Evolutionary conservation across 2,888 invertebrate species (phyloP), one percentile per base, ranked within the genome.

Genomic region (Nymphalis polychloros): DNA sequence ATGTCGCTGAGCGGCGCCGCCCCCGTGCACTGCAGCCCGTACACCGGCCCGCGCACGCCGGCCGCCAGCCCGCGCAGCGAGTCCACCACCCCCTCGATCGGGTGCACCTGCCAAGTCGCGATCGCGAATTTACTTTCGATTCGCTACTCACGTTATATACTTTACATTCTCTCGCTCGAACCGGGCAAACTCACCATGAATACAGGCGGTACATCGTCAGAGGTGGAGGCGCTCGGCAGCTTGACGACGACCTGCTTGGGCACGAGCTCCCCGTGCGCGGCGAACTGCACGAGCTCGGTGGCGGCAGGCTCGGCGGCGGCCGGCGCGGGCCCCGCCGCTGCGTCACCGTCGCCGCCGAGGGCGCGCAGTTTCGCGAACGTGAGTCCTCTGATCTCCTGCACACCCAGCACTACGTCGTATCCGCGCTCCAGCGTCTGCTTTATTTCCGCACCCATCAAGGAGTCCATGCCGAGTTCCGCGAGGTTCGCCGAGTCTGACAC

Each of bases 361-460:
- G 95, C 94, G 53, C 94, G 93, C 63, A 98, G 93, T 77, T 95
- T 94, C 35, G 94, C 95, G 80, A 98, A 96, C 0, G 97, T 97
- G 59, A 98, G 92, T 63, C 93, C 94, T 72, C 98, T 94, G 79
- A 99, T 98, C 89, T 98, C 98, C 87, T 97, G 97, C 76, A 98
- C 97, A 72, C 97, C 96, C 72, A 99, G 93, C 27, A 97, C 95
- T 69, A 99, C 90, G 87, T 99, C 98, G 90, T 96, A 98, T 81
- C 97, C 97, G 67, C 98, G 94, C 87, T 98, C 98, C 64, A 99
- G 91, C 0, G 97, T 97, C 90, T 98, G 98, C 87, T 99, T 99
- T 82, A 99, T 98, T 93, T 99, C 99, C 1, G 99, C 98, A 59
- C 98, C 98, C 99, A 99, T 99, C 76, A 99, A 92, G 2, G 99